phyloP scores from a whole-genome alignment of 2,797 vertebrate genomes.

The Poliocrania exsul region DNA sequence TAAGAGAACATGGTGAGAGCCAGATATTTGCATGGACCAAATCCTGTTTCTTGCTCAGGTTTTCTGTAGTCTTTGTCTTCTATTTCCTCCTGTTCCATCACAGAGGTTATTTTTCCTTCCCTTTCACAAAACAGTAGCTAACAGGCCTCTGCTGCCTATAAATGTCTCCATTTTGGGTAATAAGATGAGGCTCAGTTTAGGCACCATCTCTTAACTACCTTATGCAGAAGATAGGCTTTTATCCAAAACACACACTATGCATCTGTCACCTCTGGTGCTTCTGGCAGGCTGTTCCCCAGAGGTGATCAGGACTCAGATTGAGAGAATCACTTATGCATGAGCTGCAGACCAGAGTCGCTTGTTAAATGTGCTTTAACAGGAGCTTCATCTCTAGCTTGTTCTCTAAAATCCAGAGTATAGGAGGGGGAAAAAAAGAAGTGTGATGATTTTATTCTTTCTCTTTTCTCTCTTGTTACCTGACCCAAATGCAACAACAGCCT shows the following conservation, averaged over 20 bases:
- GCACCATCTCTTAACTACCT: not conserved
- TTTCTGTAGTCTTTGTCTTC: not conserved
- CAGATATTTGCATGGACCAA: not conserved
- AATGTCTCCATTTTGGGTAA: not conserved
- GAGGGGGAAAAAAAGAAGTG: not conserved
- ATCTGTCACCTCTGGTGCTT: conserved; percentile 22
- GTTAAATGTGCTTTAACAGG: not conserved
- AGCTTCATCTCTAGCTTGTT: not conserved
- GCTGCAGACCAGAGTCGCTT: not conserved
- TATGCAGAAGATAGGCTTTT: not conserved
- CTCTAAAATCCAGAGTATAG: not conserved
- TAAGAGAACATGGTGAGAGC: not conserved
- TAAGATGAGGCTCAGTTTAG: not conserved
- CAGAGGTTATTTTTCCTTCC: not conserved
- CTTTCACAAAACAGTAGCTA: not conserved
- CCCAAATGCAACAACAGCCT: not conserved
- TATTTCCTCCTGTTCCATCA: not conserved
- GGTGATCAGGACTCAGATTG: not conserved
- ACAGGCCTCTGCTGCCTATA: not conserved
- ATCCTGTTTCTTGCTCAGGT: not conserved
- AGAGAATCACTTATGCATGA: conserved; percentile 5
- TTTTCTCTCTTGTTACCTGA: conserved; percentile 11
- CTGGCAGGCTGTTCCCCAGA: conserved; percentile 1
- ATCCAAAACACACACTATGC: not conserved
- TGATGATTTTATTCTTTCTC: not conserved